Base-by-base conservation (phyloP, 2,888 invertebrate genomes). In the Leucophenga maculata region DNA sequence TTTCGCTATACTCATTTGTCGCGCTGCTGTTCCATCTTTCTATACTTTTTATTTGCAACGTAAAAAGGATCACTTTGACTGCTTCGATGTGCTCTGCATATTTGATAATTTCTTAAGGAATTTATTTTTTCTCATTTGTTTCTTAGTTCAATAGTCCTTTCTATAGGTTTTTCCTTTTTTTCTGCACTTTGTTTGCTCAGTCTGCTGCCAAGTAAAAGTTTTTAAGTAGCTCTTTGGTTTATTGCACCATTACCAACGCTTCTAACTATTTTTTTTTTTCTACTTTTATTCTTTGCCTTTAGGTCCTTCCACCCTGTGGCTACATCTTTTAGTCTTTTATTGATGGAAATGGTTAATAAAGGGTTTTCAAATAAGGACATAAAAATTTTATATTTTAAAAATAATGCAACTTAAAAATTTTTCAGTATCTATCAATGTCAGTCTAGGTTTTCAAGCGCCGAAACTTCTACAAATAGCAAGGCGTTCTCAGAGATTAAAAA, bases 71-170 rank as follows among this genome's bases (percentile, higher is more conserved):
- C 62, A 64, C 48, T 67, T 68, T 52, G 67, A 62, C 64, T 65
- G 69, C 66, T 65, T 52, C 71, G 72, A 70, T 72, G 74, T 52
- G 72, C 69, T 72, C 69, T 68, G 72, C 72, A 72, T 74, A 70
- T 70, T 69, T 72, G 67, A 72, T 70, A 70, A 72, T 67, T 72
- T 71, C 48, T 71, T 68, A 13, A 26, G 11, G 22, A 9, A 22
- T 55, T 55, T 22, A 26, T 9, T 22, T 55, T 55, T 2, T 22
- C 22, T 22, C 9, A 22, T 18, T 22, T 39, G 8, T 55, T 55
- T 22, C 22, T 55, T 60, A 16, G 13, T 57, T 22, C 39, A 1
- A 11, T 26, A 16, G 31, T 20, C 16, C 14, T 48, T 46, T 22
- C 46, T 4, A 31, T 59, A 6, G n/a, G 18, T 8, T 18, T 11